Evolutionary conservation across 2,113 vertebrate genomes (phyloP).

Genomic region (Upupa epops): DNA sequence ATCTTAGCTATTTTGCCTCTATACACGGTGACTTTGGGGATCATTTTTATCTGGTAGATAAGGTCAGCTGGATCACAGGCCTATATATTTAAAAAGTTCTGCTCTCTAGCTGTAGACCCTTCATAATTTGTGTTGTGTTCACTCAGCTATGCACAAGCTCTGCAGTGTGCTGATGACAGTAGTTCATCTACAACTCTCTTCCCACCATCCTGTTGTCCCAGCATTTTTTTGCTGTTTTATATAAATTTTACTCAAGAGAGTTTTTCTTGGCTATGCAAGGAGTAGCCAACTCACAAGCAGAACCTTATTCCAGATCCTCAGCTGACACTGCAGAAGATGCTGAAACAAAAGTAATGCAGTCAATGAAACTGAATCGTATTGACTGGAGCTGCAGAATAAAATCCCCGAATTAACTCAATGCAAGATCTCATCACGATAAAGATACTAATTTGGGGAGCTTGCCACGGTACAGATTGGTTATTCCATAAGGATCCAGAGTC

Average conservation of each 20-base stretch:
- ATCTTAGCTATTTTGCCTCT: neutral
- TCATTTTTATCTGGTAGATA: neutral
- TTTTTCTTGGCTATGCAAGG: neutral
- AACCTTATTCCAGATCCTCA: neutral
- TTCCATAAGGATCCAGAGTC: neutral
- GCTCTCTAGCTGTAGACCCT: neutral
- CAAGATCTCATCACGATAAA: neutral
- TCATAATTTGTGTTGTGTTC: neutral
- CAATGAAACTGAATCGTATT: neutral
- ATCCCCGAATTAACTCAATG: neutral
- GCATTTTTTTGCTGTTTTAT: slow-evolving; percentile 11
- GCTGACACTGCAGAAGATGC: neutral
- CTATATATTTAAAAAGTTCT: neutral
- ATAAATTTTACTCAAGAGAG: neutral
- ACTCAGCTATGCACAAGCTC: neutral
- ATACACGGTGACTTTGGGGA: neutral
- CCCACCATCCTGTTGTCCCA: neutral
- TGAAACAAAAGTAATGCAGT: neutral
- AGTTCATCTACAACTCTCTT: neutral
- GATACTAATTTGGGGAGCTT: neutral
- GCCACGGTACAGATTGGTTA: rapidly evolving
- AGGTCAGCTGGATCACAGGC: neutral
- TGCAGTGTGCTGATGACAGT: neutral
- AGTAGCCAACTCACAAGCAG: neutral
- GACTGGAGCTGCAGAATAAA: neutral